Evolutionary conservation across 2,888 invertebrate species (phyloP), one percentile per base, ranked within the genome.

Genomic region (Sminthurides aquaticus): DNA sequence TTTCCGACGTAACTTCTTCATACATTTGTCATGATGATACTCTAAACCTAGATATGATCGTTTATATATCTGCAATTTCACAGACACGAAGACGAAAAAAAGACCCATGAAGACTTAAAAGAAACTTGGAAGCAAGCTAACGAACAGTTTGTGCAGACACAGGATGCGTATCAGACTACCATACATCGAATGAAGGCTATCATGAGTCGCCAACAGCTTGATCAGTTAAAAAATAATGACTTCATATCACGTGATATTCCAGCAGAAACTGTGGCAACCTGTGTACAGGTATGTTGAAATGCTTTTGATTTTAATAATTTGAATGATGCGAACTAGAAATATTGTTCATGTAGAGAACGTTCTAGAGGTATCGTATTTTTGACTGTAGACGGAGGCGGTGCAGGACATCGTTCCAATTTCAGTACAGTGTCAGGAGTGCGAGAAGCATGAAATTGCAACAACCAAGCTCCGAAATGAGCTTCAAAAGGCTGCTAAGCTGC

Each of bases 391-490:
- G 25, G 57, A 57, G 43, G 43, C 5, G 43, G 43, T 34, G 43
- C 43, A 34, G 43, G 43, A 34, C 43, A 34, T 34, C 43, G 8
- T 15, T 34, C 43, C 5, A 34, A 34, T 15, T 34, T 15, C 43
- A 5, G 8, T 34, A 34, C 43, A 15, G 15, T 94, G 74, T 90
- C 91, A 67, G 82, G 85, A 68, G 85, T 90, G 72, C 91, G 95
- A 79, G 76, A 78, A 67, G 73, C 73, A 62, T 81, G 82, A 65
- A 78, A 74, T 55, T 76, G 77, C 63, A 64, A 77, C 60, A 73
- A 77, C 68, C 76, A 78, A 66, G 76, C 78, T 74, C 67, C 77
- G 57, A 83, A 85, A 87, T 66, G 89, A 89, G 73, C 77, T 90
- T 24, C 77, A 82, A 58, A 87, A 86, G 72, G 89, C 90, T 76